Base-by-base conservation (phyloP, 2,888 invertebrate species). In the Palloptera scutellata region DNA sequence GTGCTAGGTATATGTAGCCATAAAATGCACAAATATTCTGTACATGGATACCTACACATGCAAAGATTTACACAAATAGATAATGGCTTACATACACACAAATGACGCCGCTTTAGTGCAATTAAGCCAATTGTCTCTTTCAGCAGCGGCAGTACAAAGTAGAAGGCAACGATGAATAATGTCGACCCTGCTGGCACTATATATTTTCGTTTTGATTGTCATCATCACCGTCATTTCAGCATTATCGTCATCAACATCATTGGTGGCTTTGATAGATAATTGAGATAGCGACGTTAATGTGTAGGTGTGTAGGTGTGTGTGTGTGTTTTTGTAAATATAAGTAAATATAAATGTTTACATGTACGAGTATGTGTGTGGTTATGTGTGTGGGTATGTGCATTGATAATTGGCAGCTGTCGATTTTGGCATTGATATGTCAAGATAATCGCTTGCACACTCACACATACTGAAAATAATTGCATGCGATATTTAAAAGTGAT, bases 21-120 rank as follows among this genome's bases (percentile, higher is more conserved):
- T n/a, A n/a, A n/a, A n/a, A n/a, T n/a, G n/a, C 30, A 30, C 6
- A 30, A 30, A 30, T 30, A 30, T 6, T 30, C 6, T 4, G 30
- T 30, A n/a, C n/a, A n/a, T n/a, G n/a, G n/a, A n/a, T 55, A 20
- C 20, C 11, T 11, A 55, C 10, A 57, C 57, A 57, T 48, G 48
- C 15, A 57, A 30, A 30, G 30, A 30, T 30, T 30, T 30, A 30
- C 6, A 30, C 30, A 30, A 30, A 30, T 30, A 30, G 30, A 30
- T 30, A 30, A 30, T 30, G 6, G 30, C 6, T 30, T 30, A 30
- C 30, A 30, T 30, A 30, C 30, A 30, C 6, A 30, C 30, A 30
- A 30, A 30, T 30, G 51, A 4, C 15, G 51, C n/a, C 8, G 51
- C 15, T 48, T 48, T 4, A 48, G 2, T 48, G 15, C 2, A 48